phyloP scores from a whole-genome alignment of 2,888 invertebrate species.

The Drosophila mercatorum region DNA sequence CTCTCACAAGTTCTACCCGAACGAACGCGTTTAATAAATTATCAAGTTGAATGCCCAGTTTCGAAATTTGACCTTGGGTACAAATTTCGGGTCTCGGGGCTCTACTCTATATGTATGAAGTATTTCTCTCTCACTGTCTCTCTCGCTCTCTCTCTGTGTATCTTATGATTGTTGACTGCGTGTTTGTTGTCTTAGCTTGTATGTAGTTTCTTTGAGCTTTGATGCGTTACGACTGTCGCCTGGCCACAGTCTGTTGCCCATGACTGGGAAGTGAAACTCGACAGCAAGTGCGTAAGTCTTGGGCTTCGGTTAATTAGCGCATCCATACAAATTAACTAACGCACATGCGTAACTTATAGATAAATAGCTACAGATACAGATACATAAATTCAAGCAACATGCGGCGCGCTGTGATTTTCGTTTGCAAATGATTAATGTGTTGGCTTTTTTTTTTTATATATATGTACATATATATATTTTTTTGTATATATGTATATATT shows the following conservation, averaged over 20 bases:
- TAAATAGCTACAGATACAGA: constrained; percentile 6
- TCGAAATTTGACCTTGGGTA: constrained; percentile 82
- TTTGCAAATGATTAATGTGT: constrained; percentile 60
- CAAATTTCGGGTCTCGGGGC: constrained; percentile 71
- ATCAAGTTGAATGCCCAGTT: constrained; percentile 83
- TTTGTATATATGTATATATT: constrained; percentile 11
- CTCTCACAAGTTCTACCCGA: constrained; percentile 55
- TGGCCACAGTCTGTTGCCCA: constrained; percentile 48
- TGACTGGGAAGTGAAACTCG: constrained; percentile 26
- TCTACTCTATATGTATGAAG: constrained; percentile 27
- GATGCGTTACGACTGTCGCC: constrained; percentile 53
- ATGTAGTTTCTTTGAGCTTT: constrained; percentile 48
- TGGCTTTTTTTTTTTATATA: constrained; percentile 22
- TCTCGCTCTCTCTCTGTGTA: too few species aligned
- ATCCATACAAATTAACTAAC: constrained; percentile 72
- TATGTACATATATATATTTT: constrained; percentile 1
- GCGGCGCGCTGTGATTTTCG: constrained; percentile 26
- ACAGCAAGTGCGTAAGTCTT: constrained; percentile 52
- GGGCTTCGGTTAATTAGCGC: constrained; percentile 65
- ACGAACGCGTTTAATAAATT: constrained; percentile 80
- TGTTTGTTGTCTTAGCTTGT: constrained; percentile 24
- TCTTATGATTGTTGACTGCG: constrained; percentile 11
- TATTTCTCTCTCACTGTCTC: background rate
- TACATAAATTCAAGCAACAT: constrained; percentile 3
- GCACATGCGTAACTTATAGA: constrained; percentile 69